Base-by-base conservation (phyloP, 2,888 invertebrate species). In the Himalopsyche tibetana region DNA sequence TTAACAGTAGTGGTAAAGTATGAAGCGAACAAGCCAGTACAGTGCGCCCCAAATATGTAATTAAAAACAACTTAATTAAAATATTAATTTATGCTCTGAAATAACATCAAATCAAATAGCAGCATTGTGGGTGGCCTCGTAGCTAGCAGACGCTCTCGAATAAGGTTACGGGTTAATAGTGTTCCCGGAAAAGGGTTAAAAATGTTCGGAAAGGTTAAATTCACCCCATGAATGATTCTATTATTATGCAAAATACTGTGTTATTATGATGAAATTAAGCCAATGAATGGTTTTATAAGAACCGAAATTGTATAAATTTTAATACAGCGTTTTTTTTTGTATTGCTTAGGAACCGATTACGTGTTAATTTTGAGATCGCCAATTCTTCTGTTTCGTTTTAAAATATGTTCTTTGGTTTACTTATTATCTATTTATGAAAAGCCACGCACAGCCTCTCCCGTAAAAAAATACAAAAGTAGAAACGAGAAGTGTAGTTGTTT, bases 61-160 rank as follows among this genome's bases (percentile, higher is more conserved):
- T 80, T 80, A 80, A 80, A 80, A 80, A 80, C 80, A 80, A 80
- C 80, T 80, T 42, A n/a, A 80, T 80, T 80, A 80, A 42, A 80
- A 80, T 80, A 80, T 80, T 80, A 80, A 45, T 80, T 45, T 80
- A 45, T 45, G 80, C 45, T 42, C 36, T 42, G 74, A 36, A 74
- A 74, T 74, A 38, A 74, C 74, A 74, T 74, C 36, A 74, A 74
- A 74, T 74, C 74, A 74, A 74, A 74, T 74, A 74, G 19, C 28
- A 74, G 19, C 28, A 38, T 12, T 42, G 80, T 51, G 45, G 80
- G 80, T 19, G 80, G 40, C 19, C 45, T 42, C 11, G 80, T 19
- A 80, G 12, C 80, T 2, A n/a, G 51, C 42, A 80, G 45, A 51
- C 80, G 80, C 45, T 51, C 51, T 51, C 51, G 40, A 40, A 80